Conservation (phyloP, 1,140 invertebrate genomes). For the Drosophila asahinai region DNA sequence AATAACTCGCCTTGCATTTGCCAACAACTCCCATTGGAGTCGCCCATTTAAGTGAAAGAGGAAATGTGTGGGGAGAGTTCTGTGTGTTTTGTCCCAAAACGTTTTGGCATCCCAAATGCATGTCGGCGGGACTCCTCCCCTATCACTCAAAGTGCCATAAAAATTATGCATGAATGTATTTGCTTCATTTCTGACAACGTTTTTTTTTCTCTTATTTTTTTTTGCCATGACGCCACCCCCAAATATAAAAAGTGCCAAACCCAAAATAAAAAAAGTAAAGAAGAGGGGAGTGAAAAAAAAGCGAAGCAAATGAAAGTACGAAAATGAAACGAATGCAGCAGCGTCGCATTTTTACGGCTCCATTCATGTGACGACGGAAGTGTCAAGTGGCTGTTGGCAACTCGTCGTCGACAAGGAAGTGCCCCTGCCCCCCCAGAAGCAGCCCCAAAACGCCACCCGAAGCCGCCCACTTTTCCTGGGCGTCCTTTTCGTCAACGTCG, state of each 20-base stretch:
- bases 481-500: constrained; percentile 81
- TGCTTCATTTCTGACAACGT: constrained; percentile 58
- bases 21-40: constrained; percentile 18
- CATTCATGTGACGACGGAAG: constrained; percentile 83
- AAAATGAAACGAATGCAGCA: constrained; percentile 66
- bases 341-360: constrained; percentile 82
- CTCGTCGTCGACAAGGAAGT: constrained; percentile 76
- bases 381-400: constrained; percentile 83
- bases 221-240: constrained; percentile 40
- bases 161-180: constrained; percentile 83
- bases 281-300: constrained; percentile 1
- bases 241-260: constrained; percentile 75
- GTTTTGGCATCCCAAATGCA: constrained; percentile 79
- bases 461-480: constrained; percentile 35
- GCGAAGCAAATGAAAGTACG: constrained; percentile 11
- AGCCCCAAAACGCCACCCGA: constrained; percentile 8
- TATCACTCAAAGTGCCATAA: constrained; percentile 70
- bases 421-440: constrained; percentile 10
- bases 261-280: constrained; percentile 5
- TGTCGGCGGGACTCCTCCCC: constrained; percentile 37
- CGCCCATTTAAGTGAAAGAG: constrained; percentile 58
- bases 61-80: not conserved
- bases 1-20: constrained; percentile 66
- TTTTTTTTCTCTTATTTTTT: constrained; percentile 19
- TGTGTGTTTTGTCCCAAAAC: constrained; percentile 76